Conservation (phyloP, 2,113 vertebrate species). For the Bolborhynchus lineola region DNA sequence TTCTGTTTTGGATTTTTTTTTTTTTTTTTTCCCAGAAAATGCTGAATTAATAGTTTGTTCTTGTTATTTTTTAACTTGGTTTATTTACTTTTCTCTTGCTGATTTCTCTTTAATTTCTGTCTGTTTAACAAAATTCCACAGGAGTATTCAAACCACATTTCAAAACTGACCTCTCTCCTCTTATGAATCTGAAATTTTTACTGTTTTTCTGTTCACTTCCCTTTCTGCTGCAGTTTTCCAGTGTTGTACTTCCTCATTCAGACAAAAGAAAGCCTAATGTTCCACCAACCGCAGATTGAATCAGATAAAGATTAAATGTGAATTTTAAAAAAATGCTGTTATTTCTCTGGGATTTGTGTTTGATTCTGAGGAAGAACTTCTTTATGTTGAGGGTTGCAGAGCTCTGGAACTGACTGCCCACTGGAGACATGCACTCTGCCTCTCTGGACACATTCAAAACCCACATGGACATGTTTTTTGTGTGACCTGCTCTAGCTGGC, state of each 20-base stretch:
- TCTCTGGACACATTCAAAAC: background rate
- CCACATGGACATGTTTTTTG: background rate
- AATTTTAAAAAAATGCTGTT: background rate
- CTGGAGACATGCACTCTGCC: background rate
- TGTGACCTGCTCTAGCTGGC: background rate
- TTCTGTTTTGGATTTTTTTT: rapidly evolving
- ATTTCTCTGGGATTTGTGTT: background rate
- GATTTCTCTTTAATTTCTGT: background rate
- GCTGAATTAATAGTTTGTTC: background rate
- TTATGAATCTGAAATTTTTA: background rate
- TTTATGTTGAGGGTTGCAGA: background rate
- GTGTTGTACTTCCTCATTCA: background rate
- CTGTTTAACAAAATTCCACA: background rate
- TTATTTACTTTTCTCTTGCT: background rate
- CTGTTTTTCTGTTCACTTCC: background rate
- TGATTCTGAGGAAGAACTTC: background rate
- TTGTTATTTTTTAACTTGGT: background rate
- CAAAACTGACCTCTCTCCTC: background rate
- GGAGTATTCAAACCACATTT: background rate
- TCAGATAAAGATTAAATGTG: background rate
- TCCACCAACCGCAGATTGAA: background rate
- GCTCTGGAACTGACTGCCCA: background rate
- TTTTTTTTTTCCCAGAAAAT: background rate
- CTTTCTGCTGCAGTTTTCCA: background rate
- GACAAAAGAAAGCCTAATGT: background rate